These are phyloP conservation scores for Arenaria interpres DNA, from an alignment of 2,113 vertebrate genomes.

Conservation along the genomic window DNA sequence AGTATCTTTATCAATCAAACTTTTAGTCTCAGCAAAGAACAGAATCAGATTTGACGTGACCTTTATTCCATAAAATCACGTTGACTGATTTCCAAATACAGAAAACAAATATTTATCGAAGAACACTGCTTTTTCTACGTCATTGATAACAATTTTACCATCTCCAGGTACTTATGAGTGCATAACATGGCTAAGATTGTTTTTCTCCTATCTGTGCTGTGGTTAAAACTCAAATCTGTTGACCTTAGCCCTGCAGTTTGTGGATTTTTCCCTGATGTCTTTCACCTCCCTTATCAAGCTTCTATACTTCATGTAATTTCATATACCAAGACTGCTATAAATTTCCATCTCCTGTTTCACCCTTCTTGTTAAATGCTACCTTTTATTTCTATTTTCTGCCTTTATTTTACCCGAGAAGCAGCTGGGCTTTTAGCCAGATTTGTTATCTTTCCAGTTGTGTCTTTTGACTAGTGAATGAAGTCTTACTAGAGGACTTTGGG, in stretches of 20 bases:
- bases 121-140: neutral
- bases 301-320: neutral
- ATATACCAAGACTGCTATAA: neutral
- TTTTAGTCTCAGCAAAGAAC: constrained; percentile 21
- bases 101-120: constrained; percentile 23
- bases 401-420: neutral
- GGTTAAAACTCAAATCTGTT: neutral
- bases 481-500: neutral
- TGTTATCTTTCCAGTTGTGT: neutral
- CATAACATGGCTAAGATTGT: neutral
- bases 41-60: constrained; percentile 26
- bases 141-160: neutral
- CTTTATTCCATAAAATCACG: constrained; percentile 17
- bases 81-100: constrained; percentile 22
- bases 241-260: neutral
- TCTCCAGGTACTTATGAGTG: neutral
- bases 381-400: neutral
- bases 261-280: neutral
- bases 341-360: neutral
- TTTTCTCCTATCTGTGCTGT: neutral
- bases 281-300: neutral
- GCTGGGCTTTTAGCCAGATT: neutral
- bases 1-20: constrained; percentile 25
- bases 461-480: neutral
- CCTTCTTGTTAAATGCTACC: neutral